Evolutionary conservation across 2,797 vertebrate genomes (phyloP), one percentile per base, ranked within the genome.

Genomic region (Florisuga fusca): DNA sequence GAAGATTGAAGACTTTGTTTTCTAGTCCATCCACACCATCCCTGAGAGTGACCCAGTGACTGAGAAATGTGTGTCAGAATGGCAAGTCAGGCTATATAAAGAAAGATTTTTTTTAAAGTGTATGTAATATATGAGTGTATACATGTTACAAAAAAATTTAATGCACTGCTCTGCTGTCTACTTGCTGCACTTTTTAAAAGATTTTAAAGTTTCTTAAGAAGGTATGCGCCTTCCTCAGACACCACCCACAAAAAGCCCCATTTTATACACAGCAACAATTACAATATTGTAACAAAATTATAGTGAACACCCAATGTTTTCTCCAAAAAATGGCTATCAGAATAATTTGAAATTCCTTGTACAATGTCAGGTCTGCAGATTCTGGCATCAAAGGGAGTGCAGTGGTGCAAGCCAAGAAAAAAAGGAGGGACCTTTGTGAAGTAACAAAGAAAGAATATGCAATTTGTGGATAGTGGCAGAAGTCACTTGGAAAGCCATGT

Each of bases 401-500:
- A 79, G 36, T 18, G 29, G 77, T 64, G 31, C 54, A 79, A 94
- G 87, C 80, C 86, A 96, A 94, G 93, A 63, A 34, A 73, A 74
- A 91, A 87, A 93, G 57, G 85, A 91, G 66, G 34, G 27, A 76
- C 33, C 57, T 94, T 88, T 1, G 0, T 75, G 66, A 93, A 97
- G 80, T 51, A 79, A 71, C 45, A 48, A 15, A 88, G 75, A 91
- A 78, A 55, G 36, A 92, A 86, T 84, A 94, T 76, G 77, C 81
- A 91, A 63, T 96, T 94, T 89, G 87, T 91, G 91, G 85, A 88
- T 71, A 50, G 82, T 93, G 94, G 83, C 94, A 94, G 27, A 95
- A 94, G 67, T 94, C 74, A 62, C 50, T 77, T 12, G 4, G 89
- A 76, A 87, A 79, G 80, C 91, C 85, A 92, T 2, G 5, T 73